Conservation (phyloP, 2,797 vertebrate species). For the Hydrolagus colliei region DNA sequence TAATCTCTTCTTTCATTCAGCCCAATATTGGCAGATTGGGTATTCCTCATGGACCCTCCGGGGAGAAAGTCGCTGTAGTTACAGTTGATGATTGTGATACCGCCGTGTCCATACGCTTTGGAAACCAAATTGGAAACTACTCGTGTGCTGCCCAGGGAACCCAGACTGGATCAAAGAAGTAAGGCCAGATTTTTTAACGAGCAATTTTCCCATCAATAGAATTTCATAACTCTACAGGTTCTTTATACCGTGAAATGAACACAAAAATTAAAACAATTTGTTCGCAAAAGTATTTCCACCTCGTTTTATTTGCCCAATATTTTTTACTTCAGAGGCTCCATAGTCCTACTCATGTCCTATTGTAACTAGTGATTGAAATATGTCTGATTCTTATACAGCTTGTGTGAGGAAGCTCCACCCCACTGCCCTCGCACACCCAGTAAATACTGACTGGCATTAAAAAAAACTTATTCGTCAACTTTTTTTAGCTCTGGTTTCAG, state of each 20-base stretch:
- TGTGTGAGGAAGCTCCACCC: too few relatives aligned
- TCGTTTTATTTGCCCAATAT: not conserved
- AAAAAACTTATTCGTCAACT: too few relatives aligned
- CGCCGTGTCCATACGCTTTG: constrained; percentile 84
- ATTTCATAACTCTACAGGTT: not conserved
- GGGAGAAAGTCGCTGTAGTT: constrained; percentile 91
- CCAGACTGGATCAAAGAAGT: constrained; percentile 93
- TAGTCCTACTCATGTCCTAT: not conserved
- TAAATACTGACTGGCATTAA: too few relatives aligned
- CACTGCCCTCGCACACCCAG: too few relatives aligned
- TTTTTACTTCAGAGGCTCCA: not conserved
- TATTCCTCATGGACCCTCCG: constrained; percentile 86
- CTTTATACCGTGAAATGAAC: not conserved
- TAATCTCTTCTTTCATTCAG: constrained; percentile 51
- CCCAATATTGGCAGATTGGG: constrained; percentile 86
- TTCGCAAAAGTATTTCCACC: not conserved
- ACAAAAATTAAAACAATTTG: not conserved
- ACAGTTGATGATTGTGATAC: constrained; percentile 92
- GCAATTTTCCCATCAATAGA: not conserved
- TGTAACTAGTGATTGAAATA: not conserved
- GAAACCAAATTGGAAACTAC: constrained; percentile 83
- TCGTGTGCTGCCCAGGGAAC: constrained; percentile 92
- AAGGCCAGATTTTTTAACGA: constrained; percentile 39
- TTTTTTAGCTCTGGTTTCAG: too few relatives aligned
- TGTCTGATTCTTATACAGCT: not conserved